Percentiles rank a stretch among this genome's conserved stretches.
Conservation (phyloP, 1,140 invertebrate genomes). For the Dinoponera quadriceps region DNA sequence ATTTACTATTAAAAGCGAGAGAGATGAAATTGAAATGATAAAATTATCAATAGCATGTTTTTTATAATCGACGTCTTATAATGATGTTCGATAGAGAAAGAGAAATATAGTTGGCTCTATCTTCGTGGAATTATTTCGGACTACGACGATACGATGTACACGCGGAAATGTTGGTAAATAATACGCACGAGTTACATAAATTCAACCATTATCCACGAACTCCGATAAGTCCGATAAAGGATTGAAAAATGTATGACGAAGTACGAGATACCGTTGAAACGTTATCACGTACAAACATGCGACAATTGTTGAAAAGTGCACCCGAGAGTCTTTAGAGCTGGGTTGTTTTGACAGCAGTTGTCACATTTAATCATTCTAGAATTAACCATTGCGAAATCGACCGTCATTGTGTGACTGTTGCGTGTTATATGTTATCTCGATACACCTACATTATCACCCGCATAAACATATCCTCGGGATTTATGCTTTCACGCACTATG, state of each 20-base stretch:
- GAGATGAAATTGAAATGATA: too few species aligned
- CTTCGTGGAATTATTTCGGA: too few species aligned
- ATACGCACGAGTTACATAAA: not conserved
- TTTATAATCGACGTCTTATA: too few species aligned
- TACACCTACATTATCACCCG: not conserved
- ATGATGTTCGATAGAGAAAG: too few species aligned
- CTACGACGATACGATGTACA: not conserved
- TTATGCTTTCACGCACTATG: not conserved
- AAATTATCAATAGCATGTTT: too few species aligned
- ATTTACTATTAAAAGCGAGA: too few species aligned
- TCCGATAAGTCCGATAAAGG: not conserved
- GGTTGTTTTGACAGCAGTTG: constrained; percentile 2
- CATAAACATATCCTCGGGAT: constrained; percentile 16
- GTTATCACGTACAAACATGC: not conserved
- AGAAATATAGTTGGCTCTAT: too few species aligned
- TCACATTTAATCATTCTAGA: constrained; percentile 15
- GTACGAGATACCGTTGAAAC: not conserved
- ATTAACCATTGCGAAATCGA: constrained; percentile 31
- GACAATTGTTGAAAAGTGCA: not conserved
- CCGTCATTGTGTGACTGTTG: constrained; percentile 18
- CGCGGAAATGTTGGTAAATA: not conserved
- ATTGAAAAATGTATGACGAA: not conserved
- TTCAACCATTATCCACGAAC: not conserved
- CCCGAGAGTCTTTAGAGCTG: too few species aligned
- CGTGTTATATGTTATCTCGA: constrained; percentile 21